A percentile compares a stretch with the other conserved stretches of the same genome.
phyloP scores from a whole-genome alignment of 2,888 invertebrate genomes.

The Drosophila subsilvestris region DNA sequence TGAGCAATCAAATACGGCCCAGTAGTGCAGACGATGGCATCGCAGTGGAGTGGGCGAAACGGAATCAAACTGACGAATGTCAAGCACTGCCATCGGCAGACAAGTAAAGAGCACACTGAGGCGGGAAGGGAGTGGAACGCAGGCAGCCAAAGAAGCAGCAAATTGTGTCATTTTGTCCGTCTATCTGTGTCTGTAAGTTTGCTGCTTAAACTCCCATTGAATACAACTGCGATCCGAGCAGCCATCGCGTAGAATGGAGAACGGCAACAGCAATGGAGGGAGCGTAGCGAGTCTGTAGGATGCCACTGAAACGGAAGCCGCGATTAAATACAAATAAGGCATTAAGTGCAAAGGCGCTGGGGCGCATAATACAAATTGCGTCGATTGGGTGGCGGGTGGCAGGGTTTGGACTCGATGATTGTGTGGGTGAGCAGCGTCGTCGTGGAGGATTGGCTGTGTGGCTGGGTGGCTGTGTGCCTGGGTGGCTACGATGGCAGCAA shows the following conservation, averaged over 20 bases:
- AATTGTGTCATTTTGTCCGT: constrained; percentile 71
- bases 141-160: constrained; percentile 46
- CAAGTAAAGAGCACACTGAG: constrained; percentile 45
- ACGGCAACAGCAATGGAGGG: constrained; percentile 1
- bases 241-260: constrained; percentile 14
- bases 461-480: constrained; percentile 21
- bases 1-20: constrained; percentile 20
- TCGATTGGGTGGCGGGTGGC: constrained; percentile 57
- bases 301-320: constrained; percentile 77
- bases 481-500: constrained; percentile 33
- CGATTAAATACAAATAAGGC: constrained; percentile 81
- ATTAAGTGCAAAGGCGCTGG: constrained; percentile 78
- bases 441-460: background rate
- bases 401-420: constrained; percentile 14
- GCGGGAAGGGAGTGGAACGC: constrained; percentile 24
- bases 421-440: constrained; percentile 10
- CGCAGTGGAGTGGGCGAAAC: constrained; percentile 3
- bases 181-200: constrained; percentile 59
- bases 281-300: constrained; percentile 13
- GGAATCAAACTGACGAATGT: constrained; percentile 42
- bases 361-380: constrained; percentile 80
- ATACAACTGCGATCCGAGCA: constrained; percentile 48
- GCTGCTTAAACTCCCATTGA: constrained; percentile 69
- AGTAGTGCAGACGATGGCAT: constrained; percentile 3
- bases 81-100: constrained; percentile 37